Evolutionary conservation across 2,113 vertebrate species (phyloP), one percentile per base, ranked within the genome.

Genomic region (Callipepla californica): DNA sequence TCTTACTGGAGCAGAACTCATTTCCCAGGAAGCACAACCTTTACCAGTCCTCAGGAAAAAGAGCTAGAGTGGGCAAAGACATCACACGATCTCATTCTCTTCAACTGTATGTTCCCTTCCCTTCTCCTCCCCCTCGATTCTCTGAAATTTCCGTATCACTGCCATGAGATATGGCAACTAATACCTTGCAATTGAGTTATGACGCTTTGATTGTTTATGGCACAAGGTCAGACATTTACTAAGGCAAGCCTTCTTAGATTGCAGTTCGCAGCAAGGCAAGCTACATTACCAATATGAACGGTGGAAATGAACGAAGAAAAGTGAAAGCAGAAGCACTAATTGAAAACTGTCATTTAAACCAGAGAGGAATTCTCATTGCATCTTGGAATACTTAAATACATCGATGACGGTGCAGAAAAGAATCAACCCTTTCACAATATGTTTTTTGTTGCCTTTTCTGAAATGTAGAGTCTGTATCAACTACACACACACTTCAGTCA

Each of bases 161-260:
- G 78, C 79, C 80, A 70, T 9, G 23, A 95, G 91, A 91, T 63
- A 85, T 0, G 0, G 44, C 61, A 70, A 74, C 57, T 77, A 85
- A 55, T 23, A 9, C 62, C 80, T 30, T 38, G 63, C 0, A 0
- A 89, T 83, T 1, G 0, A 82, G 85, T 63, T 93, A 91, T 23
- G 78, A 84, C 50, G 72, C 78, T 82, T 79, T 50, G 84, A 89
- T 67, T 85, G 95, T 40, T 68, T 1, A 1, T 85, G 95, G 91
- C 87, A 92, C 55, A 47, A 85, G 34, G 91, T 87, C 92, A 95
- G 92, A n/a, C 58, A 92, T 36, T 75, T 89, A 80, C 89, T 79
- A 55, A 95, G 80, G 66, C 85, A 90, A 79, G 67, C 48, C 92
- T 86, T 93, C 67, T 57, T 23, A 65, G 66, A 8, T 21, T 79